A percentile compares a stretch with the other conserved stretches of the same genome.
These are phyloP conservation scores for Tychaedon coryphoeus DNA, from an alignment of 2,113 vertebrate genomes.

Conservation along the genomic window DNA sequence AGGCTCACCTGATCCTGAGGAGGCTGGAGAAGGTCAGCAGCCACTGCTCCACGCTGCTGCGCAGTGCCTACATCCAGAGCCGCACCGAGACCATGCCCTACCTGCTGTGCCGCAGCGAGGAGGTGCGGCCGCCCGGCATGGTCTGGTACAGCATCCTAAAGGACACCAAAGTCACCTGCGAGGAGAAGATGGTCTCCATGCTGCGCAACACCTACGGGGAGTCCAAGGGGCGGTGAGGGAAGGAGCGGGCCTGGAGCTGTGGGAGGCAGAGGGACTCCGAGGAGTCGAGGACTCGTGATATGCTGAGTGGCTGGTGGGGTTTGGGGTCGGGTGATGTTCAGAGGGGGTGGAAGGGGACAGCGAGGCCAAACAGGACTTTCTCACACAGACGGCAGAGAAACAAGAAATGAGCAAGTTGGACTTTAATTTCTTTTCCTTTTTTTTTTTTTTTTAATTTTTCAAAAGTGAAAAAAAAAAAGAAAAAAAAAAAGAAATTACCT, in stretches of 20 bases:
- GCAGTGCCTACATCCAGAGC: constrained; percentile 93
- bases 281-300: constrained; percentile 43
- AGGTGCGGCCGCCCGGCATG: constrained; percentile 78
- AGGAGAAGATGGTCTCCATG: constrained; percentile 94
- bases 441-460: constrained; percentile 44
- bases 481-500: constrained; percentile 24
- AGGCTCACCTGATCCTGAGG: constrained; percentile 92
- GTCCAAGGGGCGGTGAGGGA: constrained; percentile 93
- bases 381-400: constrained; percentile 41
- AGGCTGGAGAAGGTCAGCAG: constrained; percentile 90
- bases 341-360: constrained; percentile 57
- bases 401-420: constrained; percentile 42
- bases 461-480: not conserved
- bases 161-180: constrained; percentile 88
- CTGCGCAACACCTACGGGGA: constrained; percentile 95
- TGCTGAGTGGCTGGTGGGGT: constrained; percentile 65
- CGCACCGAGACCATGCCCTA: constrained; percentile 93
- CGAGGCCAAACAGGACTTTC: constrained; percentile 70
- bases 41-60: constrained; percentile 84
- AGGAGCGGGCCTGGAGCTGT: constrained; percentile 46
- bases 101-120: constrained; percentile 89
- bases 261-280: constrained; percentile 59
- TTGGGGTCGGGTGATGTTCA: constrained; percentile 47
- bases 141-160: constrained; percentile 89
- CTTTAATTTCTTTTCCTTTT: constrained; percentile 34